A percentile compares a stretch with the other conserved stretches of the same genome.
Evolutionary conservation across 2,113 vertebrate species (phyloP).

Genomic region (Cyanoliseus patagonus): DNA sequence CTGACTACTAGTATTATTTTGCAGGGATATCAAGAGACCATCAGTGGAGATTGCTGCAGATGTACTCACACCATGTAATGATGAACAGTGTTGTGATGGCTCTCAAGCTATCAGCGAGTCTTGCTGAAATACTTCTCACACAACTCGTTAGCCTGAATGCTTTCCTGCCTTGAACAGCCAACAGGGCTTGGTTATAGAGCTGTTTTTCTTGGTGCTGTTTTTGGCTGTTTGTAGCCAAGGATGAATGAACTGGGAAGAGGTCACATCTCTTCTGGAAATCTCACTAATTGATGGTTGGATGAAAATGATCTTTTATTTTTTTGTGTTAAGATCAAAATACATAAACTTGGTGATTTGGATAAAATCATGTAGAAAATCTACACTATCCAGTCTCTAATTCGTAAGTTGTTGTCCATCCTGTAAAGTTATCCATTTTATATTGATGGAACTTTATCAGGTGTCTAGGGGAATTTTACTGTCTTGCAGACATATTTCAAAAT

Average conservation of each 20-base stretch:
- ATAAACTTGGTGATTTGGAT: background rate
- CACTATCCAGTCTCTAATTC: background rate
- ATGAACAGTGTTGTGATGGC: background rate
- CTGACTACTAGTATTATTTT: background rate
- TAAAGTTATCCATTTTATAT: background rate
- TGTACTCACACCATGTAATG: background rate
- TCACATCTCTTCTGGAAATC: background rate
- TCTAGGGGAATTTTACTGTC: background rate
- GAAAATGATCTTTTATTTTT: background rate
- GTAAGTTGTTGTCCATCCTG: rapidly evolving
- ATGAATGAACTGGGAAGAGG: background rate
- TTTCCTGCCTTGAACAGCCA: background rate
- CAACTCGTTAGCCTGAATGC: rapidly evolving
- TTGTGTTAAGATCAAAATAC: background rate
- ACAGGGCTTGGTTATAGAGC: rapidly evolving
- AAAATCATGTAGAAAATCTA: background rate
- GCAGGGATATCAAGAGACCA: background rate
- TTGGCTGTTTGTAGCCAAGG: background rate
- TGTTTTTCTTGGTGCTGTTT: background rate
- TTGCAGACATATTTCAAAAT: background rate
- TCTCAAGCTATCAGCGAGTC: background rate
- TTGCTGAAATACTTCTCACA: background rate
- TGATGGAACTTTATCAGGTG: background rate
- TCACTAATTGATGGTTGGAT: background rate
- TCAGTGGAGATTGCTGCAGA: rapidly evolving